These are phyloP conservation scores for Microtus montanus DNA, from an alignment of 2,113 vertebrate genomes.

Conservation along the genomic window DNA sequence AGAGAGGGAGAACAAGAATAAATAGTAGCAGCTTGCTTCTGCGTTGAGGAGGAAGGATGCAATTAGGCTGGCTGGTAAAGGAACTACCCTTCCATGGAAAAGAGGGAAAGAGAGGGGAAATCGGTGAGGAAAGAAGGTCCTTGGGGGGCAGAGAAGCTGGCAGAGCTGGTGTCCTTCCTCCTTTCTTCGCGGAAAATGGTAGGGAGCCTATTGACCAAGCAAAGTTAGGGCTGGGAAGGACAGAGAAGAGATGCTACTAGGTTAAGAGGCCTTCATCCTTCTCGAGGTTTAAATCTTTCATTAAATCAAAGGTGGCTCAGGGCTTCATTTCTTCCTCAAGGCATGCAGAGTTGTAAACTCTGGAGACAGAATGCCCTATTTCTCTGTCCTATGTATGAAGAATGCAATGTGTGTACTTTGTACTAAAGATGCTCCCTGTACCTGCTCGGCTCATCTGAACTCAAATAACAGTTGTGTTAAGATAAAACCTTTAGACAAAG, in stretches of 20 bases:
- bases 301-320: neutral
- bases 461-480: neutral
- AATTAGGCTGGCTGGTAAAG: neutral
- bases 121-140: neutral
- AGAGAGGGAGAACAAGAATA: constrained; percentile 9
- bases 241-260: neutral
- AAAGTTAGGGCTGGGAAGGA: neutral
- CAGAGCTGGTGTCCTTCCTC: neutral
- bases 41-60: neutral
- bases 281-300: constrained; percentile 35
- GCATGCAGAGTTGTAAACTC: neutral
- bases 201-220: neutral
- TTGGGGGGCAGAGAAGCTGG: neutral
- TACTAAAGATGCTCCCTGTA: neutral
- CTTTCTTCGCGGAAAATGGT: neutral
- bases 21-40: neutral
- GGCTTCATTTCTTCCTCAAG: neutral
- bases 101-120: neutral
- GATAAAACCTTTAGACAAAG: neutral
- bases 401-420: no score
- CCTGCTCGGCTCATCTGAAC: neutral
- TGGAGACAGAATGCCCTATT: neutral
- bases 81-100: neutral
- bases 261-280: constrained; percentile 26
- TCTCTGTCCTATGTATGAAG: neutral